Percentiles rank a stretch among this genome's conserved stretches.
Evolutionary conservation across 1,140 invertebrate genomes (phyloP).

Genomic region (Bombus cullumanus): DNA sequence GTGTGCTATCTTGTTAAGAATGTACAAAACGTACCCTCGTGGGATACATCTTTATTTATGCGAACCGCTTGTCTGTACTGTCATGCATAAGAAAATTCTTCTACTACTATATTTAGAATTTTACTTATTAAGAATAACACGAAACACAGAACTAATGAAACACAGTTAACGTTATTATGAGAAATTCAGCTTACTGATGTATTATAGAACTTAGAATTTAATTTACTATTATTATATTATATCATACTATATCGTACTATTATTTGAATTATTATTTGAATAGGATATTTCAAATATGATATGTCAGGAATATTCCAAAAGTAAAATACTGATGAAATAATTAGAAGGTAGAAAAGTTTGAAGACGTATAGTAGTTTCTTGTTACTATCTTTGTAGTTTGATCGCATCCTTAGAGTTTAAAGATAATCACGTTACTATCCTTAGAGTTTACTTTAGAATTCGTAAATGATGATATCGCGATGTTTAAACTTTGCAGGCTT

Average conservation of each 20-base stretch:
- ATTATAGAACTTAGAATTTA: background rate
- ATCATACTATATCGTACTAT: background rate
- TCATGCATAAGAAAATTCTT: background rate
- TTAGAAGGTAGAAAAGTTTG: background rate
- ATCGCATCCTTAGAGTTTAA: background rate
- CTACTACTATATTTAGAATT: background rate
- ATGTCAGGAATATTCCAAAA: too few relatives aligned
- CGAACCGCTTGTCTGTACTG: background rate
- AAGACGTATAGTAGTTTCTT: background rate
- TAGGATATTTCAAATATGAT: background rate
- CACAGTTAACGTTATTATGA: background rate
- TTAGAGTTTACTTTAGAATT: background rate
- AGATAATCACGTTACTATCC: background rate
- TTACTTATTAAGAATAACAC: background rate
- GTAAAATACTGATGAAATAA: background rate
- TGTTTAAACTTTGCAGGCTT: background rate
- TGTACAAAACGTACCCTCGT: background rate
- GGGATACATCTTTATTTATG: background rate
- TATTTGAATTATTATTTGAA: background rate
- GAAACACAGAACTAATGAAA: background rate
- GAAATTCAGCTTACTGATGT: background rate
- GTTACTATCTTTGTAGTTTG: background rate
- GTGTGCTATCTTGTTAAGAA: background rate
- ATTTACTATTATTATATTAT: background rate
- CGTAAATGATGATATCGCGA: background rate